A percentile compares a stretch with the other conserved stretches of the same genome.
Evolutionary conservation across 2,888 invertebrate genomes (phyloP).

Genomic region (Anthophora plumipes): DNA sequence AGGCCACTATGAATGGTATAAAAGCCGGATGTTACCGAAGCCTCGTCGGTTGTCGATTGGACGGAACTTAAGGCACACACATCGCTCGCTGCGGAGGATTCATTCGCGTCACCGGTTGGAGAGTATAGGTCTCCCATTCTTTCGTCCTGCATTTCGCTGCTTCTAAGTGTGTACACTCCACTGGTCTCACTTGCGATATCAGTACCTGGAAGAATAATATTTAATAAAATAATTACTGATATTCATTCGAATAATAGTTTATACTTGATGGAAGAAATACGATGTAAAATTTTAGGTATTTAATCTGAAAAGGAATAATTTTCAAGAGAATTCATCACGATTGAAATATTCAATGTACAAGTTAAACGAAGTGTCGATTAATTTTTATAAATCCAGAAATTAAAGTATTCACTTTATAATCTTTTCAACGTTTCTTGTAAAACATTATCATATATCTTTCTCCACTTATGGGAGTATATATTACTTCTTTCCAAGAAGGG

Average conservation of each 20-base stretch:
- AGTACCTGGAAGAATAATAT: slow-evolving; percentile 68
- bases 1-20: slow-evolving; percentile 83
- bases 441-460: too few relatives aligned
- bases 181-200: slow-evolving; percentile 91
- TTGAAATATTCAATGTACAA: too few relatives aligned
- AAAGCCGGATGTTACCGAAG: slow-evolving; percentile 83
- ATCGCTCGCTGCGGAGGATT: slow-evolving; percentile 79
- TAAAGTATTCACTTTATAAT: background rate
- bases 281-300: background rate
- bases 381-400: background rate
- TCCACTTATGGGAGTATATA: too few relatives aligned
- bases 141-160: slow-evolving; percentile 83
- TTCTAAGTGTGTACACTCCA: slow-evolving; percentile 92
- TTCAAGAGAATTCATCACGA: too few relatives aligned
- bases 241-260: too few relatives aligned
- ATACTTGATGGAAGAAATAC: background rate
- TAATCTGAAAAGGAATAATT: background rate
- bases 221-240: too few relatives aligned
- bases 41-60: slow-evolving; percentile 83
- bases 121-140: slow-evolving; percentile 78
- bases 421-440: background rate
- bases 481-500: background rate
- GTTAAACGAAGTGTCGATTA: too few relatives aligned
- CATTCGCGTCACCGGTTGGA: slow-evolving; percentile 77
- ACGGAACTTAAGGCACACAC: slow-evolving; percentile 81